phyloP scores from a whole-genome alignment of 1,140 invertebrate genomes.

The Pseudomyrmex sp. region DNA sequence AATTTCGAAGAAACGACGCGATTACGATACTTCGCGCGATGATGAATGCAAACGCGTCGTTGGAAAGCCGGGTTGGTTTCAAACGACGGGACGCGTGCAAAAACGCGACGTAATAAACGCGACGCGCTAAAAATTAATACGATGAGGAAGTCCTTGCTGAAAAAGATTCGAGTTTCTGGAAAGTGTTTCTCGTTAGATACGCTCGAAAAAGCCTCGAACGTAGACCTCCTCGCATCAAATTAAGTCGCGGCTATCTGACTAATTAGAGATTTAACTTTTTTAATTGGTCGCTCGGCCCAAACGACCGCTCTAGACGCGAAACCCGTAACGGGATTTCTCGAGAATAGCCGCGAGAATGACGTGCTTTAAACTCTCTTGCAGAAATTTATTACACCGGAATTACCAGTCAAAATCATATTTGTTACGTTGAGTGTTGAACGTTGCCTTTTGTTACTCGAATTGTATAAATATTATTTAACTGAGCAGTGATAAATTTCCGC shows the following conservation, averaged over 20 bases:
- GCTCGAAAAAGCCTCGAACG: constrained; percentile 51
- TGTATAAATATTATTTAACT: too few relatives aligned
- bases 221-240: constrained; percentile 50
- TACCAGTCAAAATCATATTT: neutral
- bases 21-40: too few relatives aligned
- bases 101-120: too few relatives aligned
- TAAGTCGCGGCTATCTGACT: constrained; percentile 49
- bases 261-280: constrained; percentile 49
- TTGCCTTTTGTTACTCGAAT: too few relatives aligned
- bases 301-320: neutral
- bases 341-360: neutral
- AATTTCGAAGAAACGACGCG: too few relatives aligned
- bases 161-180: constrained; percentile 39
- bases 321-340: neutral
- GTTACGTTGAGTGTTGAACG: too few relatives aligned
- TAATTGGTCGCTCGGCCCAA: constrained; percentile 36
- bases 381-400: neutral
- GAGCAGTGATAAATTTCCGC: too few relatives aligned
- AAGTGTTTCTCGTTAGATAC: constrained; percentile 68
- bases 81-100: too few relatives aligned
- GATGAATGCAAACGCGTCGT: neutral
- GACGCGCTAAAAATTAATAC: too few relatives aligned
- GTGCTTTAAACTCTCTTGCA: too few relatives aligned
- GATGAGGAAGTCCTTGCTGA: constrained; percentile 18
- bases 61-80: too few relatives aligned